Base-by-base conservation (phyloP, 2,888 invertebrate species). In the Eudemis profundana region DNA sequence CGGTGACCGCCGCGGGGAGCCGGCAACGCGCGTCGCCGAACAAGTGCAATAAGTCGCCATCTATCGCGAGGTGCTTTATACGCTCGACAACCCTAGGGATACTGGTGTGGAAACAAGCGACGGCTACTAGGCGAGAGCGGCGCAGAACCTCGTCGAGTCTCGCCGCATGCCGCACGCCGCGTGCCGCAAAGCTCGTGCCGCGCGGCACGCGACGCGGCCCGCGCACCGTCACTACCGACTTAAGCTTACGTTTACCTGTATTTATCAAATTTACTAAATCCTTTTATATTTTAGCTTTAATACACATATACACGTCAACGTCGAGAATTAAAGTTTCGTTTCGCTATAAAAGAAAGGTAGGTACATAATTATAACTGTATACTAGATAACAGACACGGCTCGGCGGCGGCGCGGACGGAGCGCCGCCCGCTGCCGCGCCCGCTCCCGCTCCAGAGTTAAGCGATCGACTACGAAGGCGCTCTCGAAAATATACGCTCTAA, bases 261-360 rank as follows among this genome's bases (percentile, higher is more conserved):
- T 80, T 79, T 83, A 84, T 79, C 78, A 81, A 82, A 82, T 80
- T 80, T 78, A 70, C 73, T 74, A 71, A 56, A 72, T 72, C 69
- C 71, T 70, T 71, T 77, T 75, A 75, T 49, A 61, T 72, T 75
- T 83, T 85, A 85, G 82, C 82, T 78, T 84, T 83, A 79, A 86
- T 86, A 89, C 84, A 89, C 87, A 86, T 83, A 85, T 86, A 89
- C 87, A 87, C 80, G 74, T 86, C 83, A 87, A 88, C 82, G 81
- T 84, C 75, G 77, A 86, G 82, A 84, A 75, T 78, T 77, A 77
- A 77, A 78, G 72, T 74, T 77, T 75, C 78, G 79, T 74, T 77
- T 75, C 79, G 82, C 83, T 87, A 89, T 86, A 82, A 83, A 79
- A 86, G 86, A 86, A 81, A 84, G 77, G 83, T 85, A 84, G 77